phyloP scores from a whole-genome alignment of 2,888 invertebrate genomes.

The Noctua pronuba region DNA sequence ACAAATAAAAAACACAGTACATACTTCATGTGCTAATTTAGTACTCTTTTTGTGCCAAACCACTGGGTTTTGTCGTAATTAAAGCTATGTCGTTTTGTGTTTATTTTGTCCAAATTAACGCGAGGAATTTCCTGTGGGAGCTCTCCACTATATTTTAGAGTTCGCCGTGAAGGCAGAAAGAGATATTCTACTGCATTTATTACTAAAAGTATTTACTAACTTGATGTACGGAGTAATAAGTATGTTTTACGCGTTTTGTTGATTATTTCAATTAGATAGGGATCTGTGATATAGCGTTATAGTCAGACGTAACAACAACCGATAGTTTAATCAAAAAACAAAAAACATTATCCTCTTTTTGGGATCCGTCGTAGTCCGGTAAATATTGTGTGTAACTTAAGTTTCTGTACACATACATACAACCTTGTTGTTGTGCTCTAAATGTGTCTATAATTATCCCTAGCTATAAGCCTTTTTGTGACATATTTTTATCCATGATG shows the following conservation, averaged over 20 bases:
- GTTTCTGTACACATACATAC: background rate
- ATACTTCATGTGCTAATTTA: constrained; percentile 48
- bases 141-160: constrained; percentile 43
- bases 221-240: background rate
- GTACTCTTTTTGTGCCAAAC: constrained; percentile 59
- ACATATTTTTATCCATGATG: background rate
- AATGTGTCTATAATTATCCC: background rate
- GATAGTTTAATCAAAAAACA: background rate
- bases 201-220: background rate
- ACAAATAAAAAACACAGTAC: constrained; percentile 10
- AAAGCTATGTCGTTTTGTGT: constrained; percentile 58
- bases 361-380: background rate
- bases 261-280: too few relatives aligned
- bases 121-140: constrained; percentile 47
- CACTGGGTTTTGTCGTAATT: constrained; percentile 63
- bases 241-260: background rate
- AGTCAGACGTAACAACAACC: background rate
- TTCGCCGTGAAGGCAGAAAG: constrained; percentile 36
- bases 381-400: background rate
- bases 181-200: constrained; percentile 19
- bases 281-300: background rate
- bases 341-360: background rate
- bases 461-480: background rate
- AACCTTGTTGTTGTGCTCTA: background rate
- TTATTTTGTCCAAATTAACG: constrained; percentile 64